A percentile compares a stretch with the other conserved stretches of the same genome.
Evolutionary conservation across 2,113 vertebrate species (phyloP).

Genomic region (Nyctibius bracteatus): DNA sequence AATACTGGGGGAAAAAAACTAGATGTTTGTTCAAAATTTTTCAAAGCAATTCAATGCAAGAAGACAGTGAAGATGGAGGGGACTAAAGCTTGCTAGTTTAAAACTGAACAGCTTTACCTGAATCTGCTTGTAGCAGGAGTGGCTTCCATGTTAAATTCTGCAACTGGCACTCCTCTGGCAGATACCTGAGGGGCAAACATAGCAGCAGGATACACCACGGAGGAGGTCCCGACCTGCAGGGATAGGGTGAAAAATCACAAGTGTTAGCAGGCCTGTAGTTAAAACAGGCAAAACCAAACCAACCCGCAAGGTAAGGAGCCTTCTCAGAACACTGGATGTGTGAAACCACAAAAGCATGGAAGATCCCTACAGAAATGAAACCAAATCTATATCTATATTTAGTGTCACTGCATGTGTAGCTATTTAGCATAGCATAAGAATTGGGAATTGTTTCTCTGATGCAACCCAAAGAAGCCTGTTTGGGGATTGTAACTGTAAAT

Average conservation of each 20-base stretch:
- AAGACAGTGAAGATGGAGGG: accelerated
- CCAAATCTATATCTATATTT: accelerated
- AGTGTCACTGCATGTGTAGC: not conserved
- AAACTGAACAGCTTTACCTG: slow-evolving; percentile 70
- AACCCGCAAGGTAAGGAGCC: not conserved
- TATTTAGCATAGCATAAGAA: accelerated
- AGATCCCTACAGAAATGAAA: not conserved
- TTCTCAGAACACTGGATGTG: not conserved
- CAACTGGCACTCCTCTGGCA: slow-evolving; percentile 88
- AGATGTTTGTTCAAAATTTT: not conserved
- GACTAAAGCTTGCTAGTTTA: not conserved
- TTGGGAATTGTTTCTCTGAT: not conserved
- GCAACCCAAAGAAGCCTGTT: not conserved
- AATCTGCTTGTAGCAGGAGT: slow-evolving; percentile 84
- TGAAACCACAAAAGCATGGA: not conserved
- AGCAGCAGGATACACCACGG: slow-evolving; percentile 92
- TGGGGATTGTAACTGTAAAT: not conserved
- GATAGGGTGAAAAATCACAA: accelerated
- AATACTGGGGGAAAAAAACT: accelerated
- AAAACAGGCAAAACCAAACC: not conserved
- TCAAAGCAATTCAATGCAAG: accelerated
- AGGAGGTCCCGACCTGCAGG: slow-evolving; percentile 91
- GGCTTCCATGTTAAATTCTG: slow-evolving; percentile 87
- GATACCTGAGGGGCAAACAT: slow-evolving; percentile 95
- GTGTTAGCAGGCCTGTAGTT: not conserved